Base-by-base conservation (phyloP, 2,797 vertebrate genomes). In the Danio tinwini region DNA sequence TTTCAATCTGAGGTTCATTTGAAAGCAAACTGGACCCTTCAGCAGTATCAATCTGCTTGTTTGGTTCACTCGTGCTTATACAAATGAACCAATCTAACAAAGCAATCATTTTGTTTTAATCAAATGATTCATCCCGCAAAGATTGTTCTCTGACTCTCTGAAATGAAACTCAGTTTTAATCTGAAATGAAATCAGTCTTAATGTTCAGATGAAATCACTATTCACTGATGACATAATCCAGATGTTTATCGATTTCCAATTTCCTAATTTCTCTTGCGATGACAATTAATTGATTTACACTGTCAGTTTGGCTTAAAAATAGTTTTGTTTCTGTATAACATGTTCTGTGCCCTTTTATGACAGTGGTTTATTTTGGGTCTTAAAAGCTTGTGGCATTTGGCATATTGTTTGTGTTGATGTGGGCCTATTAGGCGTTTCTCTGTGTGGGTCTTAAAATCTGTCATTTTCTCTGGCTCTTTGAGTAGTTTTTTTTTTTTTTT, bases 391-490 rank as follows among this genome's bases (percentile, higher is more conserved):
- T 44, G 45, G 49, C 44, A 62, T 78, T 49, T 74, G 69, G 40
- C 49, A 76, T 73, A 76, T 78, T 69, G 44, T 68, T 45, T 70
- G 42, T 62, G 70, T 73, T 56, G 55, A 19, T 68, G 74, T 73
- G 61, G 53, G 79, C 61, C 40, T 78, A 49, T 71, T 71, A 40
- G 49, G 14, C 14, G 42, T 65, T 42, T 78, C 56, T 70, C 52
- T 55, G 58, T 65, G 53, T 47, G 40, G 3, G 52, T 40, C 39
- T 56, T 49, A 53, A 63, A 77, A 58, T 74, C 11, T 74, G 69
- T 79, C 44, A 75, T 76, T 71, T 59, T 83, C 58, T 76, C 42
- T 14, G 52, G 37, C 78, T 65, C 59, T 80, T 11, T 50, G 58
- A 75, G 29, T 39, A 21, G 50, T 55, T 10, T 44, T 72, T 10